Conservation (phyloP, 2,888 invertebrate species). For the Euspilapteryx auroguttella region DNA sequence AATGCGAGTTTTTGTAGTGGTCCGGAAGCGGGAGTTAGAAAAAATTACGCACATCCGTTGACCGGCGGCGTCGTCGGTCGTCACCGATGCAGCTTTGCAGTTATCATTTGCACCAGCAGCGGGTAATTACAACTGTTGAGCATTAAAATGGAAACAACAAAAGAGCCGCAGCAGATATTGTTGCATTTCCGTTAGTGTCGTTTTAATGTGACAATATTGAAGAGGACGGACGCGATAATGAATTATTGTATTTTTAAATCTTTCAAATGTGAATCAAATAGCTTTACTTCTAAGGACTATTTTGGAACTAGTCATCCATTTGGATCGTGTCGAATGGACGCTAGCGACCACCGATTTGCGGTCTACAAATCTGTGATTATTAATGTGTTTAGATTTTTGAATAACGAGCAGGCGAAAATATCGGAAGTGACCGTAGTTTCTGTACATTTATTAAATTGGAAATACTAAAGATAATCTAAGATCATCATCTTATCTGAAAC, state of each 20-base stretch:
- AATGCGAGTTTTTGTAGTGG: slow-evolving; percentile 21
- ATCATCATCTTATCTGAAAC: too few relatives aligned
- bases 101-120: slow-evolving; percentile 28
- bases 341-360: slow-evolving; percentile 23
- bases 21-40: slow-evolving; percentile 51
- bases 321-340: slow-evolving; percentile 15
- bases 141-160: slow-evolving; percentile 16
- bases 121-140: slow-evolving; percentile 29
- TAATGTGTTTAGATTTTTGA: slow-evolving; percentile 15
- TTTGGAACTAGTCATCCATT: background rate
- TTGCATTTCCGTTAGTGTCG: slow-evolving; percentile 11
- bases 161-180: slow-evolving; percentile 15
- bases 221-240: slow-evolving; percentile 15
- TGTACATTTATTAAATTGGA: too few relatives aligned
- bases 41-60: slow-evolving; percentile 55
- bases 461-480: too few relatives aligned
- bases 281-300: background rate
- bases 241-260: slow-evolving; percentile 12
- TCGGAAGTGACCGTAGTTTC: background rate
- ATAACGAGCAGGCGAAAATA: background rate
- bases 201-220: slow-evolving; percentile 23
- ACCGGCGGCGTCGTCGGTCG: too few relatives aligned
- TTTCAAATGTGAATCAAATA: background rate
- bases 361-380: slow-evolving; percentile 30
- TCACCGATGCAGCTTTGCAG: slow-evolving; percentile 24